A percentile compares a stretch with the other conserved stretches of the same genome.
Conservation (phyloP, 2,113 vertebrate species). For the Nipponia nippon region DNA sequence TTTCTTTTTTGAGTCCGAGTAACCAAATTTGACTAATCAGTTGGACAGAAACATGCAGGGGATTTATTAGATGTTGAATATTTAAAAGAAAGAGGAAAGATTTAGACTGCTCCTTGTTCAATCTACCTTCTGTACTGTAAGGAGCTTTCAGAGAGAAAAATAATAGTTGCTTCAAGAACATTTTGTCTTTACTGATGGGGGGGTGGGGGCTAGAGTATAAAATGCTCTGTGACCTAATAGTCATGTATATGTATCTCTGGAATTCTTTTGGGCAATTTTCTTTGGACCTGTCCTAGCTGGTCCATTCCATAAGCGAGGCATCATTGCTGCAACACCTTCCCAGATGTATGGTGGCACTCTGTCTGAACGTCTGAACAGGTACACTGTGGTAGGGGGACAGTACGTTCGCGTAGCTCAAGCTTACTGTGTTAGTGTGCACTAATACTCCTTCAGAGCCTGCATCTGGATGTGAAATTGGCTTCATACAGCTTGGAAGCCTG, state of each 20-base stretch:
- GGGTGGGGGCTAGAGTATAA: background rate
- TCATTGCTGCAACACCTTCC: accelerated
- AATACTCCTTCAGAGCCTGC: background rate
- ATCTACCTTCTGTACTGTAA: background rate
- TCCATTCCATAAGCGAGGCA: accelerated
- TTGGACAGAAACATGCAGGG: background rate
- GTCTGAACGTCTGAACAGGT: accelerated
- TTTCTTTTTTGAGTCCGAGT: background rate
- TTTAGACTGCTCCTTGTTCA: background rate
- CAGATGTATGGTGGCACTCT: background rate
- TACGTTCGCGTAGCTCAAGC: background rate
- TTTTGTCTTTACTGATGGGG: background rate
- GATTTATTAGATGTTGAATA: background rate
- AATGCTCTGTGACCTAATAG: background rate
- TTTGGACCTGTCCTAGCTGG: background rate
- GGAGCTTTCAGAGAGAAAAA: background rate
- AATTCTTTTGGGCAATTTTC: background rate
- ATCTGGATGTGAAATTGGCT: background rate
- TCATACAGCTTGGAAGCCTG: background rate
- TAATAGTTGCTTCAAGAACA: background rate
- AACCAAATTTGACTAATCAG: background rate
- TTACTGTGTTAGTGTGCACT: background rate
- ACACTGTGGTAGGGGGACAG: too few relatives aligned
- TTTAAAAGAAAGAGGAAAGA: background rate
- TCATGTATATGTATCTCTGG: background rate